Percentiles rank a stretch among this genome's conserved stretches.
Evolutionary conservation across 1,140 invertebrate genomes (phyloP).

Genomic region (Linepithema humile): DNA sequence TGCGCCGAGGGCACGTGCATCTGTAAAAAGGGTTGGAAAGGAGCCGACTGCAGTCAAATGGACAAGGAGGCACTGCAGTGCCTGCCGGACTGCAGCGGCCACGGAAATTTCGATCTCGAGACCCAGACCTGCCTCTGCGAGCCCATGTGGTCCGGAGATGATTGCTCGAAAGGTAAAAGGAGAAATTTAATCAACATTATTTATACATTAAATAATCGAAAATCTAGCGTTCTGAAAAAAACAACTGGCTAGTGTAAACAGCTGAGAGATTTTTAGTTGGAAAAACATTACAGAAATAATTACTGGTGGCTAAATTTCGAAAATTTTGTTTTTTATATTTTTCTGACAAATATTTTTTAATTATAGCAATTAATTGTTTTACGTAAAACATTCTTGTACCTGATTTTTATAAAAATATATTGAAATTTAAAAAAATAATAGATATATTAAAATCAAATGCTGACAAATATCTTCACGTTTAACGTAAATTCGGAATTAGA

Average conservation of each 20-base stretch:
- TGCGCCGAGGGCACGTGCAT: slow-evolving; percentile 98
- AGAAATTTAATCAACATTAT: background rate
- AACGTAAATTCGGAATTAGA: no score
- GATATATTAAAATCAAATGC: no score
- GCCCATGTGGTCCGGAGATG: slow-evolving; percentile 95
- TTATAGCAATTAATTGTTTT: no score
- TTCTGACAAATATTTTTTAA: no score
- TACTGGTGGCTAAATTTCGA: no score
- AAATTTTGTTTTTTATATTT: no score
- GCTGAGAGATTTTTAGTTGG: background rate
- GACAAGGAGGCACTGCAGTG: slow-evolving; percentile 97
- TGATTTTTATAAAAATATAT: no score
- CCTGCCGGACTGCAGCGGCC: slow-evolving; percentile 96
- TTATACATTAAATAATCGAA: background rate
- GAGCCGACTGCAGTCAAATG: slow-evolving; percentile 94
- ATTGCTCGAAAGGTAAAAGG: slow-evolving; percentile 93
- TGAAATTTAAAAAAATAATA: no score
- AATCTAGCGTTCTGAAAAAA: background rate
- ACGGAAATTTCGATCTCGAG: slow-evolving; percentile 97
- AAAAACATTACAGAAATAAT: background rate
- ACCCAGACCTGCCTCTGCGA: slow-evolving; percentile 96
- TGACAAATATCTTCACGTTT: no score
- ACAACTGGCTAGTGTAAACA: background rate
- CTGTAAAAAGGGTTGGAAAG: slow-evolving; percentile 99
- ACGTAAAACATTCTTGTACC: no score